Percentiles rank a stretch among this genome's conserved stretches.
Evolutionary conservation across 2,113 vertebrate genomes (phyloP).

Genomic region (Etheostoma spectabile): DNA sequence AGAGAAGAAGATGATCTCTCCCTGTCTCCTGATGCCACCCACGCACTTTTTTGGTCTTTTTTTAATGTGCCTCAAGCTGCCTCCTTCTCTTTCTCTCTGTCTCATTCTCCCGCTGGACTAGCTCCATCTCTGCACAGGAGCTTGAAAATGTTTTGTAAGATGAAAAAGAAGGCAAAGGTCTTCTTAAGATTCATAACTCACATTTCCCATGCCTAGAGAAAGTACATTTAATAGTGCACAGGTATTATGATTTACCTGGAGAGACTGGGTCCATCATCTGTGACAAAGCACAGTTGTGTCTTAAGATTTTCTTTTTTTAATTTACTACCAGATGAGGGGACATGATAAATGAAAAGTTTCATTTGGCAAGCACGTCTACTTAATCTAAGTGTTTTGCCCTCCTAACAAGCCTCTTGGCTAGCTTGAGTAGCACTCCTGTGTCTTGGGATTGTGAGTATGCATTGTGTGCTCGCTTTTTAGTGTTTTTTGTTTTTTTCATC

Average conservation of each 20-base stretch:
- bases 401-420: conserved; percentile 11
- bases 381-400: conserved; percentile 20
- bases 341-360: conserved; percentile 7
- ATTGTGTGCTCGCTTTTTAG: not conserved
- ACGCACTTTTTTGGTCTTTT: not conserved
- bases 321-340: conserved; percentile 22
- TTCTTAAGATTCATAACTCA: not conserved
- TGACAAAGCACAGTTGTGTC: not conserved
- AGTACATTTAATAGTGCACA: not conserved
- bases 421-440: not conserved
- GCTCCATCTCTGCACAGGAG: conserved; percentile 5
- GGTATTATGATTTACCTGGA: not conserved
- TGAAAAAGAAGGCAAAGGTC: not conserved
- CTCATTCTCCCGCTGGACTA: not conserved
- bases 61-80: conserved; percentile 30
- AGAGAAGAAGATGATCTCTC: conserved; percentile 35
- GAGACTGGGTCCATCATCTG: not conserved
- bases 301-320: too few species aligned
- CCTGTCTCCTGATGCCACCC: conserved; percentile 18
- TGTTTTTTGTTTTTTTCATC: not conserved
- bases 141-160: conserved; percentile 11
- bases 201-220: not conserved
- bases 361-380: not conserved
- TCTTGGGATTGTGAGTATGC: not conserved
- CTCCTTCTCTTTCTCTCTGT: not conserved